Base-by-base conservation (phyloP, 2,797 vertebrate species). In the Leucoraja ocellata region DNA sequence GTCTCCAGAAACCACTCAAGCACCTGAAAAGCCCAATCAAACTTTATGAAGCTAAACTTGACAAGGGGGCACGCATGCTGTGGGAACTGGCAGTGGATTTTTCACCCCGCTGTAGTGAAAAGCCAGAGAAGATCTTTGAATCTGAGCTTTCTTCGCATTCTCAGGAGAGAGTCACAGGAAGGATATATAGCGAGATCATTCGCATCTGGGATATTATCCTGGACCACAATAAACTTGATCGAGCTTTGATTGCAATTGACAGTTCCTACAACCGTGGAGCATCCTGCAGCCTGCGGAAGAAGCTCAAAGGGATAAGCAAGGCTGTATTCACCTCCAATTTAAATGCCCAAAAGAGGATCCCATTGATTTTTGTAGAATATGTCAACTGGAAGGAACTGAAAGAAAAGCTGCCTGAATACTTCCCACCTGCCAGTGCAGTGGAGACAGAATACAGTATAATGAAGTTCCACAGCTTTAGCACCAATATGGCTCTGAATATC, bases 381-480 rank as follows among this genome's bases (percentile, higher is more conserved):
- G 93, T 6, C 0, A 96, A 95, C 14, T 94, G 93, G 73, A 93
- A 93, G 83, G 54, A 3, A 18, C 93, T 94, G 4, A 93, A 93
- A 58, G 95, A 94, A 5, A 92, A 0, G 14, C 28, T 7, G 6
- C 94, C 96, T 0, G 96, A 97, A 93, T 97, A 97, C 93, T 97
- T 96, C 93, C 97, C 97, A 8, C 97, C 96, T 0, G 96, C 96
- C 81, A 97, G 97, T 63, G 94, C 96, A 0, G 95, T 95, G 88
- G 96, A 97, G 93, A 94, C 96, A 0, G 97, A 97, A 93, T 97
- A 96, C 90, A 97, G 96, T 90, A 96, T 97, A 93, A 97, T 97
- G 95, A 97, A 97, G 93, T 97, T 97, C 93, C 97, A 97, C 93
- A 97, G 96, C 94, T 97, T 97, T 94, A 97, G 97, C 94, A 97